Conservation (phyloP, 2,797 vertebrate genomes). For the Poeciliopsis paucimaculata region DNA sequence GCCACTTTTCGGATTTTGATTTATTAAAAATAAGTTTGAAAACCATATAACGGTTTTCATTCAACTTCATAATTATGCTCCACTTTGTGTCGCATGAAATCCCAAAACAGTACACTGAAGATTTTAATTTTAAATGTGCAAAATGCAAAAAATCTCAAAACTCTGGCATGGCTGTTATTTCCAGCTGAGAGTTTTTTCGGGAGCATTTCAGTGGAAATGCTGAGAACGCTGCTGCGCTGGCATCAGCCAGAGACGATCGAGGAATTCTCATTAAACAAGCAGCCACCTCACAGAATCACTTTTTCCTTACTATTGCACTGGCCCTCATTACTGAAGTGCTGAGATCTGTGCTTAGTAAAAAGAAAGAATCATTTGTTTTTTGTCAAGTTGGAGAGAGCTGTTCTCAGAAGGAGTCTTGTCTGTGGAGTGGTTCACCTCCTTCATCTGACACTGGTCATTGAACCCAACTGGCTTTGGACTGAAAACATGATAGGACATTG, state of each 20-base stretch:
- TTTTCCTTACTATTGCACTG: constrained; percentile 56
- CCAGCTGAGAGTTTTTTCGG: constrained; percentile 62
- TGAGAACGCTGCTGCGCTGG: constrained; percentile 74
- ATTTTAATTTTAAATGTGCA: not conserved
- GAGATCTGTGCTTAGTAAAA: constrained; percentile 20
- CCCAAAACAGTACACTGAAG: not conserved
- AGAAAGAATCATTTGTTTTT: constrained; percentile 42
- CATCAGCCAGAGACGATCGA: constrained; percentile 39
- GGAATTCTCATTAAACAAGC: constrained; percentile 68
- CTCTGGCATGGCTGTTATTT: constrained; percentile 47
- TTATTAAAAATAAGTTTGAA: too few species aligned
- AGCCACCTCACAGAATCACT: constrained; percentile 64
- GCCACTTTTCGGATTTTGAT: too few species aligned
- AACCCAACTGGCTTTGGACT: constrained; percentile 38
- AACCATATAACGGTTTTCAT: too few species aligned
- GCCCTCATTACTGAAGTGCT: constrained; percentile 48
- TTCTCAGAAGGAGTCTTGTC: constrained; percentile 33
- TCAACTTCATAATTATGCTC: not conserved
- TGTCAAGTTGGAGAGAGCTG: constrained; percentile 44
- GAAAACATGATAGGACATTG: constrained; percentile 34
- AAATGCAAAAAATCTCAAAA: not conserved
- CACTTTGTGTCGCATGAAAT: not conserved
- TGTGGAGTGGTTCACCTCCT: constrained; percentile 56
- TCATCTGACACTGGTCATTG: constrained; percentile 33
- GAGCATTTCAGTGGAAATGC: constrained; percentile 69